Base-by-base conservation (phyloP, 2,113 vertebrate species). In the Pygoscelis adeliae region DNA sequence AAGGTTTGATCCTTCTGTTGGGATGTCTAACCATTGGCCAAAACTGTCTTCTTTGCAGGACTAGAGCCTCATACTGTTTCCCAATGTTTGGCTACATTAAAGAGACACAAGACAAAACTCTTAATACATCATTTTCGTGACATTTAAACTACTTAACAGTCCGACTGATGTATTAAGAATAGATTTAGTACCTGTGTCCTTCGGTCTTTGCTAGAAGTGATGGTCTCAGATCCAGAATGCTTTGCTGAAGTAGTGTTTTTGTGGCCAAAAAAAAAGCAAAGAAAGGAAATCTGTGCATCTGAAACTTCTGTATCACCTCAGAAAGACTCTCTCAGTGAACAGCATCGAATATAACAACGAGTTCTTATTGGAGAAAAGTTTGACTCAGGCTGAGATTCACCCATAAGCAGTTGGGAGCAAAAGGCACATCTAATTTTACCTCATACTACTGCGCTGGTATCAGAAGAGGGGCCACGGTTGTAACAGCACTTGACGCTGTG, bases 361-460 rank as follows among this genome's bases (percentile, higher is more conserved):
- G 13, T 36, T 69, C 16, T 73, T 11, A 5, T 1, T 18, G 6
- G 21, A 26, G 32, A 27, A 46, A 36, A 13, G 8, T 4, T 21
- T 1, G 10, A 7, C 5, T n/a, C 0, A 2, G 44, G 16, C 38
- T 67, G 49, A 15, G 47, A 19, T 14, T 10, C 34, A 5, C 4
- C 34, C 13, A 0, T 10, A 14, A 23, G 15, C 2, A 13, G 12
- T 0, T 3, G 32, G 12, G 42, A 67, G 38, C 2, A 8, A 63
- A 32, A 47, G 8, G 5, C 12, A 5, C 3, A 1, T 29, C 16
- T 23, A 0, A 2, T 21, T 36, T 38, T 19, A 6, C 15, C 5
- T 36, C 16, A 7, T 5, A 13, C 5, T 9, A 2, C 26, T 1
- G 18, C 38, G 2, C 1, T 2, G 10, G 23, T 10, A 0, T 7